These are phyloP conservation scores for Prolemur simus DNA, from an alignment of 2,113 vertebrate species.

Conservation along the genomic window DNA sequence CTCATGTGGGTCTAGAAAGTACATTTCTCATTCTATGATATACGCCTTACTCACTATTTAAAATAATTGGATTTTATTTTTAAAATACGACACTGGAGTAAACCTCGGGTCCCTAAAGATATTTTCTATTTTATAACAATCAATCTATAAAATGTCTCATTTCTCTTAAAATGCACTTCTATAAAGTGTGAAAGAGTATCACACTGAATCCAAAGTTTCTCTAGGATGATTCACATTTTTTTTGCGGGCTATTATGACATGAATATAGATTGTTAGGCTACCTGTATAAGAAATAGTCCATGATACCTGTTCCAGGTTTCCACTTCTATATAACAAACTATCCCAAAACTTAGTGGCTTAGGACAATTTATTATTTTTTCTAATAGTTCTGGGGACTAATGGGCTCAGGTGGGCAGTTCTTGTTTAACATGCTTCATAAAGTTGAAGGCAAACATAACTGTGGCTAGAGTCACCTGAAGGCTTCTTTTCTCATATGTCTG, in stretches of 20 bases:
- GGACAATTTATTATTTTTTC: neutral
- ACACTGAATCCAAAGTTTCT: conserved; percentile 32
- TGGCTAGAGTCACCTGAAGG: neutral
- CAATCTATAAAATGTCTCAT: conserved; percentile 48
- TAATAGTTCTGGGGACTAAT: neutral
- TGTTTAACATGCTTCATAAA: neutral
- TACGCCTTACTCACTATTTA: conserved; percentile 16
- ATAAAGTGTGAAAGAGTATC: conserved; percentile 7
- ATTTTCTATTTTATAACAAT: conserved; percentile 46
- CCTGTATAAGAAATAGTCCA: neutral
- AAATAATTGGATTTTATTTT: conserved; percentile 68
- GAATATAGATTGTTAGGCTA: neutral
- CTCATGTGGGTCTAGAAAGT: conserved; percentile 12
- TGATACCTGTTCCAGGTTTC: neutral
- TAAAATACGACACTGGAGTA: conserved; percentile 55
- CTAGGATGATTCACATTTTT: conserved; percentile 16
- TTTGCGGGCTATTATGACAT: neutral
- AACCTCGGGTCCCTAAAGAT: conserved; percentile 49
- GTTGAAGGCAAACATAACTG: neutral
- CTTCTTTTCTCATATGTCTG: neutral
- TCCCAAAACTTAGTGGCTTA: neutral
- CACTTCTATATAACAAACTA: neutral
- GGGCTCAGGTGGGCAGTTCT: neutral
- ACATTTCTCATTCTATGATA: conserved; percentile 1
- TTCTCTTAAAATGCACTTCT: conserved; percentile 63